phyloP scores from a whole-genome alignment of 1,140 invertebrate species.

The Cataglyphis hispanica region DNA sequence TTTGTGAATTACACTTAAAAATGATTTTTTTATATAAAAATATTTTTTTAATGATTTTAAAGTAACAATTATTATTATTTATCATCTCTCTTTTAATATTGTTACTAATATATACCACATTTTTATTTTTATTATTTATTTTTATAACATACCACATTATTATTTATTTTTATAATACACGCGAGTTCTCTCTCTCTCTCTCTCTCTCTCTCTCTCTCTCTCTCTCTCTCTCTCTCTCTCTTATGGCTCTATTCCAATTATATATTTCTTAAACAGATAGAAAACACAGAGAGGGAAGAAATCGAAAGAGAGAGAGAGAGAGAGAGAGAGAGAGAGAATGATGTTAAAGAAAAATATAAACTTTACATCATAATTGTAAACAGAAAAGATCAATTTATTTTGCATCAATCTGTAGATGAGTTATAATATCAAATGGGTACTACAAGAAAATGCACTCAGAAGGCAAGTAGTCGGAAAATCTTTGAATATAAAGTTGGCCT shows the following conservation, averaged over 20 bases:
- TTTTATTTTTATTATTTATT: neutral
- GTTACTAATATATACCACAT: no score
- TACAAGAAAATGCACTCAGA: conserved; percentile 55
- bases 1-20: neutral
- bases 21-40: neutral
- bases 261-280: neutral
- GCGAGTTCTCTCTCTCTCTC: no score
- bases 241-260: neutral
- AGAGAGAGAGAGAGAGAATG: no score
- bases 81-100: neutral
- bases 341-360: conserved; percentile 10
- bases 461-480: conserved; percentile 49
- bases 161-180: neutral
- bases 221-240: no score
- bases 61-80: neutral
- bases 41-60: no score
- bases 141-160: neutral
- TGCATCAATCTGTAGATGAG: conserved; percentile 38
- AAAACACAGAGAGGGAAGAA: no score
- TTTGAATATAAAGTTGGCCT: conserved; percentile 24
- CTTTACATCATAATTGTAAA: conserved; percentile 41
- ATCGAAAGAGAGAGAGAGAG: no score
- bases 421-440: conserved; percentile 3
- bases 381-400: conserved; percentile 45
- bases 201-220: no score